These are phyloP conservation scores for Ammodytes dubius DNA, from an alignment of 2,113 vertebrate genomes.

Conservation along the genomic window DNA sequence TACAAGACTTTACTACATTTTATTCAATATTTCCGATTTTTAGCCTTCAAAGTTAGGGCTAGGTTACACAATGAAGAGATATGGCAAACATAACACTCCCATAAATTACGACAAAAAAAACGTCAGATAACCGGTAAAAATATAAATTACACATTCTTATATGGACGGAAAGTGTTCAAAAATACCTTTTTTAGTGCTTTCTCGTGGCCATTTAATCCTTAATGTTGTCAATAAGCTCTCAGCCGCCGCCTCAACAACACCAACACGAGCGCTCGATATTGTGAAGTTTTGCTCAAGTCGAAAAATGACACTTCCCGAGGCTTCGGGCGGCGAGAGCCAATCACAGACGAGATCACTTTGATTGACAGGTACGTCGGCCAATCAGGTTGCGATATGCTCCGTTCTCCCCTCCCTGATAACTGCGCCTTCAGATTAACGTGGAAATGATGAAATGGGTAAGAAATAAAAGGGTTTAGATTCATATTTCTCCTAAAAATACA, in stretches of 20 bases:
- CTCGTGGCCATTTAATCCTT: constrained; percentile 52
- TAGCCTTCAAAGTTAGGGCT: not conserved
- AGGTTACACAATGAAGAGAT: constrained; percentile 60
- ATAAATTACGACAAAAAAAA: not conserved
- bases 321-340: constrained; percentile 52
- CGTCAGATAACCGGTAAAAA: not conserved
- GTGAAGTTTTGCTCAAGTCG: constrained; percentile 63
- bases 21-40: no score
- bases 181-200: constrained; percentile 63
- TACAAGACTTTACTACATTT: no score
- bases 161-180: fast-evolving
- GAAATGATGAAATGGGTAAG: constrained; percentile 35
- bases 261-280: constrained; percentile 8
- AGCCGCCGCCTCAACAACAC: constrained; percentile 5
- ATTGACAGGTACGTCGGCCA: constrained; percentile 37
- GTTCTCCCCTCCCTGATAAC: not conserved
- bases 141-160: fast-evolving
- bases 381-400: not conserved
- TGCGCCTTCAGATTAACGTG: not conserved
- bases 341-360: constrained; percentile 5
- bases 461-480: no score
- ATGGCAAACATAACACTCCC: not conserved
- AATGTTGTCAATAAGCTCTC: constrained; percentile 32
- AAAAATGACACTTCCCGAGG: constrained; percentile 72
- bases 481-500: not conserved